These are phyloP conservation scores for Ochropleura plecta DNA, from an alignment of 2,888 invertebrate genomes.

Conservation along the genomic window DNA sequence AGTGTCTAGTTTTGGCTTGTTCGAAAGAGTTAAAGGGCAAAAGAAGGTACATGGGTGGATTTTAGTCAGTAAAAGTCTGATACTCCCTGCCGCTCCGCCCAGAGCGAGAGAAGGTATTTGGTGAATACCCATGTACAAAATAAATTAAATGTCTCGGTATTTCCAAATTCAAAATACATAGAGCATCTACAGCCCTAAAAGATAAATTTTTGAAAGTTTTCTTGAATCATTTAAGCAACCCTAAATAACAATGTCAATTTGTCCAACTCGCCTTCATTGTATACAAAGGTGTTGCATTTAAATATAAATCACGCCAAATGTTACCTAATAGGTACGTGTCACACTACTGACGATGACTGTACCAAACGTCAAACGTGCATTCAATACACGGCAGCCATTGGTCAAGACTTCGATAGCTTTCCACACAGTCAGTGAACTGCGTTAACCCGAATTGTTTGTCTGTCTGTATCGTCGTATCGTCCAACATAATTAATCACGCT, in stretches of 20 bases:
- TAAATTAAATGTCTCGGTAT: background rate
- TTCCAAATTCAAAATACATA: background rate
- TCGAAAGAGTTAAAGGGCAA: no score
- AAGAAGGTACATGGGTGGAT: no score
- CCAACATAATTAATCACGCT: constrained; percentile 86
- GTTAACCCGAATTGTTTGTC: constrained; percentile 83
- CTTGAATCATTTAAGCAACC: constrained; percentile 1
- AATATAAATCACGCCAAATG: constrained; percentile 44
- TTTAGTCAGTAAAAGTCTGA: no score
- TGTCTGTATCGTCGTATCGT: constrained; percentile 72
- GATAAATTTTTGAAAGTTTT: background rate
- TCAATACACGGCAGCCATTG: constrained; percentile 62
- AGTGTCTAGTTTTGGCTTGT: no score
- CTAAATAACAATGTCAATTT: constrained; percentile 19
- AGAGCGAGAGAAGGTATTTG: no score
- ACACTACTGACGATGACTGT: constrained; percentile 39
- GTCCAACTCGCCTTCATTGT: constrained; percentile 28
- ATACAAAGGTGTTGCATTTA: constrained; percentile 41
- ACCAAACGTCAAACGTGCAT: constrained; percentile 61
- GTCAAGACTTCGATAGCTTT: constrained; percentile 52
- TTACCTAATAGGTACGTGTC: constrained; percentile 57
- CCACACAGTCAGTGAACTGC: constrained; percentile 83
- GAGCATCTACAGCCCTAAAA: background rate
- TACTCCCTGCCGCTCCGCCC: no score
- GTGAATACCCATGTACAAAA: no score